Evolutionary conservation across 2,888 invertebrate species (phyloP), one percentile per base, ranked within the genome.

Genomic region (Oxytorus armatus): DNA sequence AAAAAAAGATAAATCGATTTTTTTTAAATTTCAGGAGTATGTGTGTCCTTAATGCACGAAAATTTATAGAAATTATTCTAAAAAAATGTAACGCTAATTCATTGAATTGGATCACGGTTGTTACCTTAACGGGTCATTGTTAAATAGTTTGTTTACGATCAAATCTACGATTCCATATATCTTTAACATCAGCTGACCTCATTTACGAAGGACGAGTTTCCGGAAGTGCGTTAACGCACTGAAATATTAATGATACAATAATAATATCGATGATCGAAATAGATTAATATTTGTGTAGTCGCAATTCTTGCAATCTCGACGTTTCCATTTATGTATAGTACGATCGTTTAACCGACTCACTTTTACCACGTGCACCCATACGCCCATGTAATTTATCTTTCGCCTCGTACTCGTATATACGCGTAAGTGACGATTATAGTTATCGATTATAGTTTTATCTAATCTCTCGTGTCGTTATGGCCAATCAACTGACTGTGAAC

Each of bases 391-490:
- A 49, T 66, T 66, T 57, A 39, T 63, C 25, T n/a, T n/a, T 29
- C 14, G 23, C 16, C 39, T 53, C 21, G 23, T 44, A 49, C n/a
- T n/a, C n/a, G 61, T 25, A 21, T 63, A 49, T 57, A 29, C 18
- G 63, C 51, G 63, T 21, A 33, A n/a, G n/a, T 55, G 49, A 14
- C 36, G 63, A 79, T 79, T 33, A 59, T 18, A 42, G 33, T 36
- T 57, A 63, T 69, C 78, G 74, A 74, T 69, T 74, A 53, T 74
- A 18, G 25, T 63, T 69, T 55, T 33, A 69, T 79, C 78, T 29
- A 42, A 39, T 21, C 49, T 59, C 25, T 16, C n/a, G 53, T 36
- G 51, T 66, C 66, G 51, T 66, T 36, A 51, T 39, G 21, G 51
- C 18, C n/a, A 66, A 66, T 66, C 51, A 51, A 44, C 29, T 25